Conservation (phyloP, 2,888 invertebrate species). For the Rhimphoctona megacephalus region DNA sequence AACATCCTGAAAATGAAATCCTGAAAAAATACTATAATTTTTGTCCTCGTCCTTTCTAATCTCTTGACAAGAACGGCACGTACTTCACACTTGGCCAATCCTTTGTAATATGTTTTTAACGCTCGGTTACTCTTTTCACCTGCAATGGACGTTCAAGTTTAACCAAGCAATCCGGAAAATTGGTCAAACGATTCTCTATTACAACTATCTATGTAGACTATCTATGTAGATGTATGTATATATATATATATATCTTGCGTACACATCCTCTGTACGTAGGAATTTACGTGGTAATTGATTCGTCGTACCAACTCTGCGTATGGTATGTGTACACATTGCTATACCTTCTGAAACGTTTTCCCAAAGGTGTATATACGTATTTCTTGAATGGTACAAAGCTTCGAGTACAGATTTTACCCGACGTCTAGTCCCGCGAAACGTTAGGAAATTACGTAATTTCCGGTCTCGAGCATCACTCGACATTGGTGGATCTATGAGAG, state of each 20-base stretch:
- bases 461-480: conserved; percentile 69
- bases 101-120: conserved; percentile 9
- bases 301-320: conserved; percentile 55
- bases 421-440: conserved; percentile 69
- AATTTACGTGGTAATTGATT: conserved; percentile 75
- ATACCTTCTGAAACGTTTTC: conserved; percentile 35
- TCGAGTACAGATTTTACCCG: conserved; percentile 48
- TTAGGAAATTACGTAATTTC: conserved; percentile 82
- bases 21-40: background rate
- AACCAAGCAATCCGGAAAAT: conserved; percentile 51
- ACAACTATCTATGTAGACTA: background rate
- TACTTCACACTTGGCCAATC: conserved; percentile 6
- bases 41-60: background rate
- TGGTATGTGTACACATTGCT: conserved; percentile 23
- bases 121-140: conserved; percentile 17
- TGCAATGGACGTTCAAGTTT: background rate
- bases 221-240: background rate
- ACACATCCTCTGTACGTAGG: background rate
- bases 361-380: background rate
- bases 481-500: conserved; percentile 57
- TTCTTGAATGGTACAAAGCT: conserved; percentile 56
- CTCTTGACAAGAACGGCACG: conserved; percentile 5
- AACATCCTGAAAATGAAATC: background rate
- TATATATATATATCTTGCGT: background rate
- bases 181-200: conserved; percentile 53